Evolutionary conservation across 1,140 invertebrate species (phyloP).

Genomic region (Drosophila insularis): DNA sequence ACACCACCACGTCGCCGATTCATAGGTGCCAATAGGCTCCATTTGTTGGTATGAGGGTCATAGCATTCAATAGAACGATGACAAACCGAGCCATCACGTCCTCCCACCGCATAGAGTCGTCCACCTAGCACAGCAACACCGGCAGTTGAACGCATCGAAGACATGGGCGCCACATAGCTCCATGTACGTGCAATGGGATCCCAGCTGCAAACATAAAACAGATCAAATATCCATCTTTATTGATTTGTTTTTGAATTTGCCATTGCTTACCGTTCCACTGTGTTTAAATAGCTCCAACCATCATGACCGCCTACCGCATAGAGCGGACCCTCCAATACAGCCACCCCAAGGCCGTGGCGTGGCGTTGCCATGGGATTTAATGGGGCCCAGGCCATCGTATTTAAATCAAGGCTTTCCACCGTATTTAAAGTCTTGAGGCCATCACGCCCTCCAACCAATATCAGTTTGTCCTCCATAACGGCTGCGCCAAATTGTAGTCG

Average conservation of each 20-base stretch:
- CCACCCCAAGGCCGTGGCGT: slow-evolving; percentile 94
- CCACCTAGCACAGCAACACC: slow-evolving; percentile 93
- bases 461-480: slow-evolving; percentile 91
- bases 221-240: neutral
- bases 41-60: slow-evolving; percentile 94
- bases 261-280: slow-evolving; percentile 89
- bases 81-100: slow-evolving; percentile 95
- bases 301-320: slow-evolving; percentile 98
- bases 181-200: slow-evolving; percentile 93
- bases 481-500: slow-evolving; percentile 95
- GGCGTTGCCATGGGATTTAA: slow-evolving; percentile 96
- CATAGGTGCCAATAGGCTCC: slow-evolving; percentile 95
- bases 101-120: slow-evolving; percentile 95
- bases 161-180: slow-evolving; percentile 95
- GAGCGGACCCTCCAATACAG: slow-evolving; percentile 92
- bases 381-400: slow-evolving; percentile 89
- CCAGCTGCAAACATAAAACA: slow-evolving; percentile 84
- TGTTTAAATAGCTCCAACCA: slow-evolving; percentile 96
- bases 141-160: slow-evolving; percentile 92
- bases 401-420: slow-evolving; percentile 92
- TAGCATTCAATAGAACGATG: slow-evolving; percentile 96
- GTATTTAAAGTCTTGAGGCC: slow-evolving; percentile 96
- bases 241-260: neutral
- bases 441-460: slow-evolving; percentile 93
- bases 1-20: slow-evolving; percentile 94